Evolutionary conservation across 2,113 vertebrate species (phyloP).

Genomic region (Copsychus sechellarum): DNA sequence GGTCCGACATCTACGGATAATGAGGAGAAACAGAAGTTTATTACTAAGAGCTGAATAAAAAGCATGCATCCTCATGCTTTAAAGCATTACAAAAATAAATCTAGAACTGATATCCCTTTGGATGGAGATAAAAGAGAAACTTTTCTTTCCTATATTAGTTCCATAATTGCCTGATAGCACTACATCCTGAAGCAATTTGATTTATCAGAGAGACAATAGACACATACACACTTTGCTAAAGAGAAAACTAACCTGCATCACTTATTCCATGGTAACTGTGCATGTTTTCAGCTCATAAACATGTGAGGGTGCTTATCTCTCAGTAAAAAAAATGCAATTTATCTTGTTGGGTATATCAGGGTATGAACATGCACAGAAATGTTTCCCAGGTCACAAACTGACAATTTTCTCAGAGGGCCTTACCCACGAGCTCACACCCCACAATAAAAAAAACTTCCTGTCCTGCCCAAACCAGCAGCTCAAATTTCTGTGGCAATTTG

Average conservation of each 20-base stretch:
- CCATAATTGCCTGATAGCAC: background rate
- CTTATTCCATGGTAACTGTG: background rate
- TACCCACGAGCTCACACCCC: background rate
- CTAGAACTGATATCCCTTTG: background rate
- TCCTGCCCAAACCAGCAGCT: background rate
- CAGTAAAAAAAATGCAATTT: background rate
- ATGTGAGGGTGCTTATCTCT: background rate
- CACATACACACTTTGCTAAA: background rate
- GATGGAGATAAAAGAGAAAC: background rate
- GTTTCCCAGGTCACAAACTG: background rate
- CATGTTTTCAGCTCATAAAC: background rate
- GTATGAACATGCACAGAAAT: background rate
- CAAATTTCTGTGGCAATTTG: too few relatives aligned
- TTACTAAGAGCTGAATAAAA: background rate
- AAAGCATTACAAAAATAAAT: background rate
- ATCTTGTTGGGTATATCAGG: background rate
- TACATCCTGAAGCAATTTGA: background rate
- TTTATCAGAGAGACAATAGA: background rate
- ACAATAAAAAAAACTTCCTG: background rate
- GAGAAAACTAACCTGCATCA: background rate
- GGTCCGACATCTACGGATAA: background rate
- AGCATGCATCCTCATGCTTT: background rate
- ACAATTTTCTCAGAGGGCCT: background rate
- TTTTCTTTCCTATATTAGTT: background rate
- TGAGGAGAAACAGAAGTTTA: background rate